phyloP scores from a whole-genome alignment of 2,888 invertebrate genomes.

The Sturmia bella region DNA sequence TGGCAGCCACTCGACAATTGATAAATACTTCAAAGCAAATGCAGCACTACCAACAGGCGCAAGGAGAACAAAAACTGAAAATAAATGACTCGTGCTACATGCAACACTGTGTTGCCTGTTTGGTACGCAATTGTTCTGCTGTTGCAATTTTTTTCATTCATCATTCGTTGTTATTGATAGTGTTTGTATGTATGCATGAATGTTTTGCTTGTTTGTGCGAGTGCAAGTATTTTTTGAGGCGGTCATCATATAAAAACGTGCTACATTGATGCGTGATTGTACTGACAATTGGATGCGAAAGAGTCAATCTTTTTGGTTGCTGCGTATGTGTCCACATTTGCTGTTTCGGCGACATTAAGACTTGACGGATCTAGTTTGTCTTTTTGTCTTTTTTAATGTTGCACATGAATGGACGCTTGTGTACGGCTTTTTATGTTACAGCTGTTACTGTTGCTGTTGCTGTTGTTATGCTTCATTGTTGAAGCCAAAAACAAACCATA shows the following conservation, averaged over 20 bases:
- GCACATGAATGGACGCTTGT: constrained; percentile 35
- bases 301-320: constrained; percentile 48
- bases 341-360: constrained; percentile 66
- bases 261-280: constrained; percentile 81
- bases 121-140: constrained; percentile 68
- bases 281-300: constrained; percentile 75
- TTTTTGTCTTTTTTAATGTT: constrained; percentile 32
- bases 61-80: constrained; percentile 27
- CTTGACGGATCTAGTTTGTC: constrained; percentile 67
- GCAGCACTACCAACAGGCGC: constrained; percentile 12
- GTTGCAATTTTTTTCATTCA: constrained; percentile 21
- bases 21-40: constrained; percentile 18
- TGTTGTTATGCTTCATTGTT: constrained; percentile 10
- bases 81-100: constrained; percentile 69
- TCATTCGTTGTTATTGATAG: constrained; percentile 54
- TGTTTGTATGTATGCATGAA: background rate
- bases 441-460: constrained; percentile 40
- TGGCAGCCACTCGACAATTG: constrained; percentile 11
- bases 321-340: constrained; percentile 43
- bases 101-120: constrained; percentile 50
- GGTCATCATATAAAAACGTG: constrained; percentile 80
- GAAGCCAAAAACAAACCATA: constrained; percentile 49
- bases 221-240: constrained; percentile 70
- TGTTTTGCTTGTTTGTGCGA: constrained; percentile 56
- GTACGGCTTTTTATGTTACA: constrained; percentile 48